Conservation (phyloP, 1,140 invertebrate genomes). For the Papilio glaucus region DNA sequence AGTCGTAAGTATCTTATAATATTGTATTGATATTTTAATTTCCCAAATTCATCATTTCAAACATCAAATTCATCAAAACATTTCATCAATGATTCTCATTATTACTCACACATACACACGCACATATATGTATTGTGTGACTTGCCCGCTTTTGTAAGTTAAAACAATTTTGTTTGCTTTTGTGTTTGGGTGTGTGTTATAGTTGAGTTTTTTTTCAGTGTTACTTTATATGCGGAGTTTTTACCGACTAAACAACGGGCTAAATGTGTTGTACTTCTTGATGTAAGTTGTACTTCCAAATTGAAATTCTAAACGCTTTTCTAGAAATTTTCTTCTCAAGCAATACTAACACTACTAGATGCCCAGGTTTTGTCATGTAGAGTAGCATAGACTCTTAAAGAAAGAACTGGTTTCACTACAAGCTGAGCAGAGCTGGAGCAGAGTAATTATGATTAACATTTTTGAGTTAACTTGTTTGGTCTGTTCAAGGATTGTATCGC, state of each 20-base stretch:
- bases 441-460: too few species aligned
- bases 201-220: slow-evolving; percentile 84
- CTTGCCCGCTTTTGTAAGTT: too few species aligned
- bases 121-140: not conserved
- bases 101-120: not conserved
- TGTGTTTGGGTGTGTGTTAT: not conserved
- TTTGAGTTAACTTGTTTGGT: too few species aligned
- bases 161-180: not conserved
- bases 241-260: slow-evolving; percentile 95
- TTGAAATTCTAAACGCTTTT: not conserved
- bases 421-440: too few species aligned
- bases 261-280: slow-evolving; percentile 96
- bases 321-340: not conserved
- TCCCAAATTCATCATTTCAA: too few species aligned
- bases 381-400: too few species aligned
- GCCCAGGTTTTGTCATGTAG: too few species aligned
- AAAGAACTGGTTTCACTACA: too few species aligned
- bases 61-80: not conserved
- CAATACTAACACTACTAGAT: not conserved
- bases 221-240: slow-evolving; percentile 98
- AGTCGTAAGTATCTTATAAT: slow-evolving; percentile 92
- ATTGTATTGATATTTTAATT: slow-evolving; percentile 4
- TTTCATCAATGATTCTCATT: slow-evolving; percentile 4
- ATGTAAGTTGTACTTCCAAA: slow-evolving; percentile 87
- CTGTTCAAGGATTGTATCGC: too few species aligned